phyloP scores from a whole-genome alignment of 2,113 vertebrate species.

The Aphyosemion australe region DNA sequence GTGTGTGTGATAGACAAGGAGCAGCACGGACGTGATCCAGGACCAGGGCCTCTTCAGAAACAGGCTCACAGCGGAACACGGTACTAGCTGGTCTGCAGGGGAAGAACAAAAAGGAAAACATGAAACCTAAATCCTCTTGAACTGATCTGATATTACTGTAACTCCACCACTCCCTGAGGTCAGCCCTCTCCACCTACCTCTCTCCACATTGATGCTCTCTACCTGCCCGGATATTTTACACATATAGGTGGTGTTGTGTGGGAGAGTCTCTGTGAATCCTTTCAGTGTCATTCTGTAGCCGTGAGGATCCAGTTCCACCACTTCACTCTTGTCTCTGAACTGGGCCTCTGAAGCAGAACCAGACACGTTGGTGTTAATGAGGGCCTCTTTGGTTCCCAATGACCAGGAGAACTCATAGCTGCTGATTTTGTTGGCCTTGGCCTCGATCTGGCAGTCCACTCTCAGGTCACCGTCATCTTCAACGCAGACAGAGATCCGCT shows the following conservation, averaged over 20 bases:
- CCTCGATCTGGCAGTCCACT: constrained; percentile 71
- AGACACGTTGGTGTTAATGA: constrained; percentile 79
- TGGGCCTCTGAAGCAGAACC: constrained; percentile 52
- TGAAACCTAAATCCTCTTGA: neutral
- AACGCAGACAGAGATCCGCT: constrained; percentile 67
- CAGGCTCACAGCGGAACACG: constrained; percentile 75
- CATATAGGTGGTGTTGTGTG: constrained; percentile 76
- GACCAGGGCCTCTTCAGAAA: constrained; percentile 65
- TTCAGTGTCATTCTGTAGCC: constrained; percentile 72
- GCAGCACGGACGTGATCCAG: constrained; percentile 58
- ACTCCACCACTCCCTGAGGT: neutral
- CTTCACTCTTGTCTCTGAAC: constrained; percentile 66
- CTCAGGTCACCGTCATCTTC: constrained; percentile 75
- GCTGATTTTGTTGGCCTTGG: constrained; percentile 57
- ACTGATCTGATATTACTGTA: constrained; percentile 15
- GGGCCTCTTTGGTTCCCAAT: constrained; percentile 55
- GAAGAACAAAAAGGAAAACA: constrained; percentile 24
- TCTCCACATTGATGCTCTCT: constrained; percentile 53
- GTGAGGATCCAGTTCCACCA: constrained; percentile 57
- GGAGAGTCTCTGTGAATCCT: constrained; percentile 47
- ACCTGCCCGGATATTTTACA: constrained; percentile 64
- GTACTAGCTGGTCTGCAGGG: constrained; percentile 63
- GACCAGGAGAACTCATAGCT: constrained; percentile 79
- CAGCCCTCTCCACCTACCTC: constrained; percentile 52
- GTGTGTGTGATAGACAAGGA: constrained; percentile 48